Evolutionary conservation across 2,888 invertebrate species (phyloP).

Genomic region (Agrotis exclamationis): DNA sequence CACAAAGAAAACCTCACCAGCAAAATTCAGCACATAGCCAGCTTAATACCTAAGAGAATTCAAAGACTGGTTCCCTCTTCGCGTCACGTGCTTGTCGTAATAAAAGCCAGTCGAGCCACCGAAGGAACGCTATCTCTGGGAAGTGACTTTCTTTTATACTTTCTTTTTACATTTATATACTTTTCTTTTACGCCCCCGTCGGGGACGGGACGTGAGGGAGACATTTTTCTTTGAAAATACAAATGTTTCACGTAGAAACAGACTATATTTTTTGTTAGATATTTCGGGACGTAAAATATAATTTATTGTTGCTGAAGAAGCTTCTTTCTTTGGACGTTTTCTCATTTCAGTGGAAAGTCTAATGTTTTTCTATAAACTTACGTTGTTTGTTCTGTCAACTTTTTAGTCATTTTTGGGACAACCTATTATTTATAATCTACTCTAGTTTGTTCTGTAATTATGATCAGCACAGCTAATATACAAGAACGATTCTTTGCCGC

Average conservation of each 20-base stretch:
- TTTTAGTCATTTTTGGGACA: too few species aligned
- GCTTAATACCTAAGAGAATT: slow-evolving; percentile 76
- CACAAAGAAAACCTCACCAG: slow-evolving; percentile 22
- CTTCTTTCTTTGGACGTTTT: slow-evolving; percentile 29
- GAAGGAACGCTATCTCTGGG: slow-evolving; percentile 81
- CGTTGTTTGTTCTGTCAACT: too few species aligned
- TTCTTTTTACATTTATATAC: slow-evolving; percentile 83
- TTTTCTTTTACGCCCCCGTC: slow-evolving; percentile 81
- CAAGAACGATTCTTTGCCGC: too few species aligned
- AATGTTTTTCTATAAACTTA: slow-evolving; percentile 10
- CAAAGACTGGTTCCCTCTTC: slow-evolving; percentile 77
- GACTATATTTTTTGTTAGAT: slow-evolving; percentile 58
- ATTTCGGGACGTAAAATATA: slow-evolving; percentile 64
- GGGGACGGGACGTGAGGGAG: slow-evolving; percentile 79
- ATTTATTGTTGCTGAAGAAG: slow-evolving; percentile 54
- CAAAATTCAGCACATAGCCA: slow-evolving; percentile 57
- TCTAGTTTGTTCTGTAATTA: too few species aligned
- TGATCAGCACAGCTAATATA: too few species aligned
- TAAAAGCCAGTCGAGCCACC: slow-evolving; percentile 80
- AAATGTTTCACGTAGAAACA: slow-evolving; percentile 57
- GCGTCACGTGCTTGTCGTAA: slow-evolving; percentile 84
- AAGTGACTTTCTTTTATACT: slow-evolving; percentile 85
- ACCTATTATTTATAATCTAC: background rate
- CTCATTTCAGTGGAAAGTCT: slow-evolving; percentile 7
- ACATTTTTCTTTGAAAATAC: slow-evolving; percentile 69